Evolutionary conservation across 2,113 vertebrate genomes (phyloP), one percentile per base, ranked within the genome.

Genomic region (Petaurus breviceps): DNA sequence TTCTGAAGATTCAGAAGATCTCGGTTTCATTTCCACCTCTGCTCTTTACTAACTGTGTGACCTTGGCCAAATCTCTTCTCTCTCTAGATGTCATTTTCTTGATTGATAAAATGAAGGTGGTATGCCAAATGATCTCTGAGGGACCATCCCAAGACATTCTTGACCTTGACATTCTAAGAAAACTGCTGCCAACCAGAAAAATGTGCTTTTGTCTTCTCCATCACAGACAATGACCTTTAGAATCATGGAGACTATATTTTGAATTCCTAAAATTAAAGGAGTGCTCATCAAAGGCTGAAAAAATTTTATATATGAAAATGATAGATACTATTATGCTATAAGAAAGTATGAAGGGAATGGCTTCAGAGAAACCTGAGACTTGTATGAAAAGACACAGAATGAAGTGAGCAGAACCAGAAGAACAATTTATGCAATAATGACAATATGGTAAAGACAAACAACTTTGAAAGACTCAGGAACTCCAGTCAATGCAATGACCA

Each of bases 101-200:
- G 57, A 90, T 89, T n/a, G 93, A n/a, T 49, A 51, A 95, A 93
- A 93, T 51, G 26, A 95, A 28, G 90, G 93, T 61, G 22, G 95
- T 51, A 53, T 50, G 91, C 49, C 84, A 93, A 51, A 92, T 3
- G 31, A 92, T 93, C 37, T 28, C 89, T 8, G 50, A 89, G 68
- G 9, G 51, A 11, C 51, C 51, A 51, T 51, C 11, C 9, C 51
- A 51, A 51, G 51, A 51, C 51, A 51, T 51, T 51, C 51, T 51
- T 51, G 51, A 68, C 54, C 26, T 28, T 3, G 0, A 43, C 16
- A 84, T 22, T 89, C 31, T 47, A 91, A 46, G 92, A 43, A 0
- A 54, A 31, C 43, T 46, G 2, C 31, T 24, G 91, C 5, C 47
- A 77, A 26, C 31, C 49, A 77, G 68, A 43, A 84, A 84, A 84